These are phyloP conservation scores for Atlantisia rogersi DNA, from an alignment of 2,113 vertebrate species.

Conservation along the genomic window DNA sequence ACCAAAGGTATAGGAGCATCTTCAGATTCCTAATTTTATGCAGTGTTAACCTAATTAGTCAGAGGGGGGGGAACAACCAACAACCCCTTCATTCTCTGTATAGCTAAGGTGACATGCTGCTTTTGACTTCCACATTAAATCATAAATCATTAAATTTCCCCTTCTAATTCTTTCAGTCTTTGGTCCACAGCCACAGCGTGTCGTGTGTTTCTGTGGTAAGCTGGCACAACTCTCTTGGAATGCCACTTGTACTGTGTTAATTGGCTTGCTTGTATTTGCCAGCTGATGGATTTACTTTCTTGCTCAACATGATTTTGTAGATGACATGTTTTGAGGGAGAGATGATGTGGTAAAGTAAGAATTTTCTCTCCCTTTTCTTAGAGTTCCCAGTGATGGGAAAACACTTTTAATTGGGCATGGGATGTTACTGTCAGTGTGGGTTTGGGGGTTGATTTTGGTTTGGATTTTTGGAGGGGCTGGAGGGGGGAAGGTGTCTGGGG, in stretches of 20 bases:
- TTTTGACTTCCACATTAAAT: not conserved
- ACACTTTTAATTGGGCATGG: not conserved
- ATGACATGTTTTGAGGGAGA: not conserved
- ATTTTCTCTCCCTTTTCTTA: not conserved
- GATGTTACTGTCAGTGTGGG: not conserved
- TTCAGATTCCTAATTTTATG: not conserved
- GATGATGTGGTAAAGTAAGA: not conserved
- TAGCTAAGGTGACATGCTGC: not conserved
- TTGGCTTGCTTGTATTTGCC: not conserved
- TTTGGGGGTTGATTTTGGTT: not conserved
- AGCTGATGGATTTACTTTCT: not conserved
- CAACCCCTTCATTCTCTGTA: accelerated
- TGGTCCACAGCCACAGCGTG: not conserved
- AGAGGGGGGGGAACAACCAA: not conserved
- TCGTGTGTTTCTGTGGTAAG: not conserved
- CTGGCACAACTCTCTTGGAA: not conserved
- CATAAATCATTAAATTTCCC: not conserved
- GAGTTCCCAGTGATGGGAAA: not conserved
- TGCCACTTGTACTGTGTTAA: not conserved
- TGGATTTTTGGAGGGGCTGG: not conserved
- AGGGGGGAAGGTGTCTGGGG: too few species aligned
- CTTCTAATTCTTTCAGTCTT: not conserved
- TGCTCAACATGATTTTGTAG: not conserved
- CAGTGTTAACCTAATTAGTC: not conserved
- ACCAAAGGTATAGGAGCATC: constrained; percentile 85